Evolutionary conservation across 2,888 invertebrate species (phyloP).

Genomic region (Lasioglossum zephyrum): DNA sequence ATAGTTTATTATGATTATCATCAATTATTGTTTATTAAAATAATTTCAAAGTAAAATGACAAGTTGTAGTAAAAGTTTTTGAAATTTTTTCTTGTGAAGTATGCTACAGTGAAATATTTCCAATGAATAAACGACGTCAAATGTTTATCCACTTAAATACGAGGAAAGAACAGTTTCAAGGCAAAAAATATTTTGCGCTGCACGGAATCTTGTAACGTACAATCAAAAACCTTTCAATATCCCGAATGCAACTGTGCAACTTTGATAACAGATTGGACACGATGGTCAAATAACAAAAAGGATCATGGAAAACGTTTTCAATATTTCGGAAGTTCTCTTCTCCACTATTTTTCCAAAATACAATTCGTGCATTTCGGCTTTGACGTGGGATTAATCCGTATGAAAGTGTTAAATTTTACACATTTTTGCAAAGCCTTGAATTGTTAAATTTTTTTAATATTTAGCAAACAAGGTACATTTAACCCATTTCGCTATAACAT

Average conservation of each 20-base stretch:
- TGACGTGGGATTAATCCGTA: neutral
- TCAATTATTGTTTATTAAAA: too few species aligned
- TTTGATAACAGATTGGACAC: slow-evolving; percentile 46
- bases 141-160: neutral
- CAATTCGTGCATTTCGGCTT: neutral
- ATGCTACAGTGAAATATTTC: neutral
- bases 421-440: neutral
- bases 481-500: too few species aligned
- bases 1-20: too few species aligned
- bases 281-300: slow-evolving; percentile 32
- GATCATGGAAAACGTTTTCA: slow-evolving; percentile 23
- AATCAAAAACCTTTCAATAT: slow-evolving; percentile 29
- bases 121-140: neutral
- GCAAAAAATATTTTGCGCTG: neutral
- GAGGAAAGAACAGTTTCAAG: too few species aligned
- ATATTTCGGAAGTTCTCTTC: slow-evolving; percentile 28
- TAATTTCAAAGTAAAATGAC: neutral
- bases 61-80: neutral
- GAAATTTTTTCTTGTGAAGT: neutral
- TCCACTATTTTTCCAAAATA: neutral
- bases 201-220: neutral
- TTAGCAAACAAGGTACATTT: neutral
- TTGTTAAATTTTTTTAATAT: neutral
- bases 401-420: neutral
- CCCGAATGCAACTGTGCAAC: slow-evolving; percentile 46